Percentiles rank a stretch among this genome's conserved stretches.
Conservation (phyloP, 2,797 vertebrate species). For the Cheirogaleus major region DNA sequence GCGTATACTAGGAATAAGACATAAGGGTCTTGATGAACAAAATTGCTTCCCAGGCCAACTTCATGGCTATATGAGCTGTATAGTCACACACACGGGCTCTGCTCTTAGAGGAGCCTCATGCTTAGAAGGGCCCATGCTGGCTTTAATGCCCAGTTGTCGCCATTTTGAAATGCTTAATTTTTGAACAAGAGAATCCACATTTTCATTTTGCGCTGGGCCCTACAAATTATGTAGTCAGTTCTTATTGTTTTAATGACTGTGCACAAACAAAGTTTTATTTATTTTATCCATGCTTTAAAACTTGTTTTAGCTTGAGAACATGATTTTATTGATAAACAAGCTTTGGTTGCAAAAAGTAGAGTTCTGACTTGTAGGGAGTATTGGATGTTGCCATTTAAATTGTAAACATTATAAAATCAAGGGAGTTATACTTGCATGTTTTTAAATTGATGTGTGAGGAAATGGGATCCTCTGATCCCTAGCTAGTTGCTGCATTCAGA, state of each 20-base stretch:
- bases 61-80: not conserved
- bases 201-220: not conserved
- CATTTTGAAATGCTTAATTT: not conserved
- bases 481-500: slow-evolving; percentile 32
- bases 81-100: not conserved
- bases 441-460: slow-evolving; percentile 19
- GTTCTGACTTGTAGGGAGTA: slow-evolving; percentile 2
- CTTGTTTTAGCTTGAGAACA: not conserved
- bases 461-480: slow-evolving; percentile 16
- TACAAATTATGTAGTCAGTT: not conserved
- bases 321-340: slow-evolving; percentile 28
- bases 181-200: not conserved
- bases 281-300: not conserved
- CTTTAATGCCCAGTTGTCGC: not conserved
- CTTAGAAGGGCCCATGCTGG: not conserved
- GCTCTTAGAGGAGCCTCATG: not conserved
- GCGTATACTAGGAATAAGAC: not conserved
- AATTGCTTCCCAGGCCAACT: not conserved
- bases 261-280: not conserved
- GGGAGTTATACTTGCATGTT: slow-evolving; percentile 43
- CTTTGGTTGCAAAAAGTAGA: not conserved
- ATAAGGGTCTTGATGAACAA: not conserved
- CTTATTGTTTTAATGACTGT: not conserved
- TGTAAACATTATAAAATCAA: slow-evolving; percentile 62
- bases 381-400: slow-evolving; percentile 38